Conservation (phyloP, 1,140 invertebrate genomes). For the Cherax destructor region DNA sequence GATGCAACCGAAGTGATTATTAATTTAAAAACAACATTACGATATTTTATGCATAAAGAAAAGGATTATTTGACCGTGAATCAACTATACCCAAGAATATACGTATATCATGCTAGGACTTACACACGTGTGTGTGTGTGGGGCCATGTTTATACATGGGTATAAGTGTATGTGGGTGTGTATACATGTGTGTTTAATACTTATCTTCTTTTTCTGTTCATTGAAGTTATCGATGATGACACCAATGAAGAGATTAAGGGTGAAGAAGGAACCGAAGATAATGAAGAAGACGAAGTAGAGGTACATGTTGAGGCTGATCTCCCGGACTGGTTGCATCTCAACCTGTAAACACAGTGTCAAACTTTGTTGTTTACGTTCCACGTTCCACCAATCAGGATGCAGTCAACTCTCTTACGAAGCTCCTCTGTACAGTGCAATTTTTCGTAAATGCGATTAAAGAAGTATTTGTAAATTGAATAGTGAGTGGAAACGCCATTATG, state of each 20-base stretch:
- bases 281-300: conserved; percentile 99
- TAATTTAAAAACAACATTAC: too few relatives aligned
- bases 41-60: too few relatives aligned
- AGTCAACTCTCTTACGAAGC: too few relatives aligned
- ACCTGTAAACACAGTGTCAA: conserved; percentile 79
- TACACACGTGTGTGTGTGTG: background rate
- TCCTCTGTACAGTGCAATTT: too few relatives aligned
- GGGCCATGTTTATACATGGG: background rate
- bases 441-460: too few relatives aligned
- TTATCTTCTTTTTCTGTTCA: conserved; percentile 97
- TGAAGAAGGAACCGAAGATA: conserved; percentile 98
- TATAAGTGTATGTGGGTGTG: too few relatives aligned
- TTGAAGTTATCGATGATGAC: conserved; percentile 99
- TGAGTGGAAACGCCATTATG: too few relatives aligned
- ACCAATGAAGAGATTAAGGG: conserved; percentile 97
- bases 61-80: too few relatives aligned
- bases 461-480: too few relatives aligned
- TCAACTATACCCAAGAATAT: conserved; percentile 8
- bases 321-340: conserved; percentile 91
- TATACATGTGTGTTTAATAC: conserved; percentile 72
- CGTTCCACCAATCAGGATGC: too few relatives aligned
- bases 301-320: conserved; percentile 98
- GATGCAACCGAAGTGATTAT: too few relatives aligned
- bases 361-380: too few relatives aligned
- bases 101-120: background rate